Evolutionary conservation across 2,797 vertebrate genomes (phyloP).

Genomic region (Vireo griseus): DNA sequence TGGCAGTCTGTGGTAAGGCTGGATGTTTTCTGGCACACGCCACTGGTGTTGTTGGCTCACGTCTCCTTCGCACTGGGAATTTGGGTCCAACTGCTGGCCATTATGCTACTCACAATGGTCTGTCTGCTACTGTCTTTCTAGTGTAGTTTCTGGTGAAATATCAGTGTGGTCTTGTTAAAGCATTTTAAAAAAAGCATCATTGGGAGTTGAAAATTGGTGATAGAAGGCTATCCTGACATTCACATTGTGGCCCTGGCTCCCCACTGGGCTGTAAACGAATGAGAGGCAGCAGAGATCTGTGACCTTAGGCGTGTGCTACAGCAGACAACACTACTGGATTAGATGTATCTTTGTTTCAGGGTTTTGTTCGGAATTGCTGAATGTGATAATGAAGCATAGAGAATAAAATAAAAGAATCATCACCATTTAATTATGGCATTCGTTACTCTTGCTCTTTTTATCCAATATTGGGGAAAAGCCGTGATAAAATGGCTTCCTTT

Average conservation of each 20-base stretch:
- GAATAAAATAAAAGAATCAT: not conserved
- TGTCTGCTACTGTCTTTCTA: not conserved
- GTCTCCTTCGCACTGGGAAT: not conserved
- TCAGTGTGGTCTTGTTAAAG: not conserved
- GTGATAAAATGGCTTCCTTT: not conserved
- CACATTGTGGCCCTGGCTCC: not conserved
- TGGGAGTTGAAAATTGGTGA: not conserved
- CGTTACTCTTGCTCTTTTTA: not conserved
- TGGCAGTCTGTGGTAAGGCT: not conserved
- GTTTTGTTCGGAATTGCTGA: not conserved
- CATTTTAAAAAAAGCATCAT: not conserved
- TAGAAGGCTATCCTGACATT: not conserved
- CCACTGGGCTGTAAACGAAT: not conserved
- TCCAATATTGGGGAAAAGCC: not conserved
- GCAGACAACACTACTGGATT: not conserved
- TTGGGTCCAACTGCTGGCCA: not conserved
- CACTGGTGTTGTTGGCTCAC: not conserved
- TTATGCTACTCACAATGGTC: not conserved
- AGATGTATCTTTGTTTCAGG: not conserved
- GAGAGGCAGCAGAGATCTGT: not conserved
- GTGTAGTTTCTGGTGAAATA: not conserved
- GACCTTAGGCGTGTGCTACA: not conserved
- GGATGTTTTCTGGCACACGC: not conserved
- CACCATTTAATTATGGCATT: not conserved
- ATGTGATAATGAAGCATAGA: not conserved